phyloP scores from a whole-genome alignment of 2,797 vertebrate genomes.

The Alcedo quadribrachys region DNA sequence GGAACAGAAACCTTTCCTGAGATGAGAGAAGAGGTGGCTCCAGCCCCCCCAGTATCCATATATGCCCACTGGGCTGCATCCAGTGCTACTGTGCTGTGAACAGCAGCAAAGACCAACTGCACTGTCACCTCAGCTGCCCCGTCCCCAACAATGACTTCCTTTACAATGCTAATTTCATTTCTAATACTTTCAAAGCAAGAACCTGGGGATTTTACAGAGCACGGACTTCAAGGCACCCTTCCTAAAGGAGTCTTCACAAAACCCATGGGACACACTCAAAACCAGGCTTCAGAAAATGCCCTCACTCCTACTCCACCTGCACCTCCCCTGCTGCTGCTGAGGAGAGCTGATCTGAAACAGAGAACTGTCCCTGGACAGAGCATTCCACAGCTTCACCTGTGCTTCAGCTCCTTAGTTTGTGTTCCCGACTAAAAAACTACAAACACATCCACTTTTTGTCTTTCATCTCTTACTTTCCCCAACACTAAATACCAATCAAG shows the following conservation, averaged over 20 bases:
- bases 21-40: background rate
- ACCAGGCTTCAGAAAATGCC: background rate
- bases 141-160: background rate
- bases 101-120: background rate
- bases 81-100: rapidly evolving
- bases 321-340: background rate
- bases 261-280: background rate
- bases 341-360: background rate
- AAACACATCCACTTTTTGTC: background rate
- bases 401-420: background rate
- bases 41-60: rapidly evolving
- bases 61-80: too few species aligned
- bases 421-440: background rate
- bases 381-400: background rate
- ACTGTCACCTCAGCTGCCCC: background rate
- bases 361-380: background rate
- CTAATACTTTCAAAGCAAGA: background rate
- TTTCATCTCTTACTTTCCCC: background rate
- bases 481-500: background rate
- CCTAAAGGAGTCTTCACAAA: background rate
- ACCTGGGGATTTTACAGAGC: background rate
- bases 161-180: background rate
- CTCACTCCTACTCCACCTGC: background rate
- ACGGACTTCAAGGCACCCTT: background rate
- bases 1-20: background rate